Evolutionary conservation across 2,113 vertebrate genomes (phyloP), one percentile per base, ranked within the genome.

Genomic region (Psettodes erumei): DNA sequence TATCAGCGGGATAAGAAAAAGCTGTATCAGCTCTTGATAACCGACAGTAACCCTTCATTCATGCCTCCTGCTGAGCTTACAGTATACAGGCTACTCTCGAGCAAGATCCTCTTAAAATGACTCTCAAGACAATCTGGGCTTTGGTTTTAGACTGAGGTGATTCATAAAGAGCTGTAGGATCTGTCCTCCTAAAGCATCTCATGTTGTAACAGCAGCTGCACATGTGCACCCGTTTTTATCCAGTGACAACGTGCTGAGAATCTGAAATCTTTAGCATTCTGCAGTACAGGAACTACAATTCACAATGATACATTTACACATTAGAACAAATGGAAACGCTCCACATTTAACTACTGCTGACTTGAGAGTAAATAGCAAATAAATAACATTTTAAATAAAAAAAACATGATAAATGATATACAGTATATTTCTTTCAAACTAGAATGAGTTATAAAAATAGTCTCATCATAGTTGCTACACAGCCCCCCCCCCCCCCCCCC

Each of bases 381-480:
- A 35, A 80, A 77, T 78, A 43, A 61, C 6, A 63, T 55, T 53
- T 72, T 3, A 75, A 77, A 84, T 69, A 72, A 50, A 88, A 78
- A 48, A 60, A 74, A 68, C 72, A 77, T 18, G 1, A 81, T 86
- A 76, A 84, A 82, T 82, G 55, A 63, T 50, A 60, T 83, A n/a
- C n/a, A n/a, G n/a, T n/a, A 68, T 70, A 68, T 85, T 51, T 79
- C 12, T 82, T 79, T 87, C 47, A 75, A 84, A 70, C 38, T 83
- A 81, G 43, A 75, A 69, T 60, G 76, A 60, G 69, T 42, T 92
- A 93, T 89, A 93, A 94, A 94, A 94, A 94, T 93, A 94, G n/a
- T n/a, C n/a, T n/a, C n/a, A n/a, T n/a, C n/a, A n/a, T n/a, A n/a
- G 89, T 91, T 92, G 90, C 90, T 90, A 92, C 88, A 85, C 81